Evolutionary conservation across 2,113 vertebrate species (phyloP).

Genomic region (Corythornis madagascariensis): DNA sequence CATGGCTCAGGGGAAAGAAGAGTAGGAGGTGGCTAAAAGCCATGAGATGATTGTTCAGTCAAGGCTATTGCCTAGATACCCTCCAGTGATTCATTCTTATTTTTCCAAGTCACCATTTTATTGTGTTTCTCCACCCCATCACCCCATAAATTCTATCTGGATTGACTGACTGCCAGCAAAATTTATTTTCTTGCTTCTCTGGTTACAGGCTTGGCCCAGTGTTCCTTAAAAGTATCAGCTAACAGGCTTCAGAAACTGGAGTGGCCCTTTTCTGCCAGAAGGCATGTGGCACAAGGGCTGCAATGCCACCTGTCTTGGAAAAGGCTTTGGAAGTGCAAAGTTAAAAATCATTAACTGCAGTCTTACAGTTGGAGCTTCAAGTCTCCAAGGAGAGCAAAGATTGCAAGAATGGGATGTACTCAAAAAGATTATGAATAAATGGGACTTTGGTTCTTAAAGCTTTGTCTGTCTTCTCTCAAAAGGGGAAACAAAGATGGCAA

Average conservation of each 20-base stretch:
- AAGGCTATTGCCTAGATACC: constrained; percentile 51
- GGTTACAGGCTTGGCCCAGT: neutral
- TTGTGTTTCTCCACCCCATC: constrained; percentile 59
- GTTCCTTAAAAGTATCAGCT: neutral
- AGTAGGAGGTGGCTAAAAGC: constrained; percentile 18
- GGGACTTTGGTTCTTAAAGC: neutral
- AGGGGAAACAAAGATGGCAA: neutral
- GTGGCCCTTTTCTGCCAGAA: neutral
- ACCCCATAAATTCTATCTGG: constrained; percentile 45
- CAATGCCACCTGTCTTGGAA: constrained; percentile 41
- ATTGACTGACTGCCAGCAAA: constrained; percentile 32
- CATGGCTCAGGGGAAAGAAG: constrained; percentile 7
- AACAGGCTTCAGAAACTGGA: neutral
- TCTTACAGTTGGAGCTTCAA: neutral
- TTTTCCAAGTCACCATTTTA: constrained; percentile 54
- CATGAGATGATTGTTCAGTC: constrained; percentile 17
- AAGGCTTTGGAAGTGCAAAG: neutral
- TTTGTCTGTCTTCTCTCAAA: neutral
- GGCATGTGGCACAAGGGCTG: neutral
- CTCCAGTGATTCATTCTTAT: constrained; percentile 51
- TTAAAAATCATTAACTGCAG: neutral
- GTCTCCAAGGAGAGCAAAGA: constrained; percentile 2
- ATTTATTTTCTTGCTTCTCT: constrained; percentile 25
- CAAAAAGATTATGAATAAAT: neutral
- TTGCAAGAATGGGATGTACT: neutral